Base-by-base conservation (phyloP, 2,113 vertebrate species). In the Campylorhamphus procurvoides region DNA sequence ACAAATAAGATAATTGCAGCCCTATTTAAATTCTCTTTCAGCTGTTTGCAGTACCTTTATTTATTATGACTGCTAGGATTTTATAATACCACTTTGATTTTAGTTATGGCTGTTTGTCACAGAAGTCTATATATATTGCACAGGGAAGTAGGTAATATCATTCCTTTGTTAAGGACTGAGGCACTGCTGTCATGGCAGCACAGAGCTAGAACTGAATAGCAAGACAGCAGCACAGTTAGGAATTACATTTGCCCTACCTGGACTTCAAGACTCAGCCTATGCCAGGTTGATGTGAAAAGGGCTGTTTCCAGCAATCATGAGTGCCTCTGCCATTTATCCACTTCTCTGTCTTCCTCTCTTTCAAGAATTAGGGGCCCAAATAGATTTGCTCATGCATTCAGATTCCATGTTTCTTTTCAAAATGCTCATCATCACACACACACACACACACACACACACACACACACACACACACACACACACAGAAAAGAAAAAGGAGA, bases 21-120 rank as follows among this genome's bases (percentile, higher is more conserved):
- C 39, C 81, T 84, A n/a, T 69, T 77, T 87, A 85, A 82, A 94
- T 83, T 76, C 44, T 87, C 83, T 84, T 95, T 93, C 89, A 84
- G 37, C n/a, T 87, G 58, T 39, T 50, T 91, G 25, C 25, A 66
- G 37, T 62, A 50, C 4, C 87, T 92, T 92, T 84, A 40, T 94
- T 91, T 85, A 79, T 87, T 84, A 72, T 37, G 37, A 35, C 19
- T 87, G 56, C 24, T 95, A 91, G 10, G 5, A 68, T 82, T 94
- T 92, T 69, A 66, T 66, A 94, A 94, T 71, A 82, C 69, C 20
- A 68, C 24, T 87, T 84, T 75, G 56, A 56, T 84, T 89, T 89
- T 69, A 73, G 44, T 71, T 85, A 55, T 35, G 27, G 12, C 23
- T 84, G 39, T 68, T 84, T 55, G 62, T 73, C 53, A 74, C 37